These are phyloP conservation scores for Paralvinella palmiformis DNA, from an alignment of 1,140 invertebrate genomes.

Conservation along the genomic window DNA sequence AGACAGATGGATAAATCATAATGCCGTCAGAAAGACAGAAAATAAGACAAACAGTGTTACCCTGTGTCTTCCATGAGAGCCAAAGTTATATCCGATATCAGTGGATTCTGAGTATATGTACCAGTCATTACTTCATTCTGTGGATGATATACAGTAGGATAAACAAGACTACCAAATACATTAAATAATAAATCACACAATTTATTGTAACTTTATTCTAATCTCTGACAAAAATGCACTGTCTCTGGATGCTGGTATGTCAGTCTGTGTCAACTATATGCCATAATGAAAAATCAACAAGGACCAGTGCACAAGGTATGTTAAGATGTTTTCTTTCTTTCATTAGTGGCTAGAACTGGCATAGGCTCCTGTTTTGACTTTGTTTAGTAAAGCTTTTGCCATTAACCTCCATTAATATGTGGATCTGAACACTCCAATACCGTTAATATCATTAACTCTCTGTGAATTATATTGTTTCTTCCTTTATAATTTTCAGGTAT, in stretches of 20 bases:
- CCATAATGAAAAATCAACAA: no score
- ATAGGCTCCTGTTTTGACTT: no score
- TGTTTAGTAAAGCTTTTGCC: no score
- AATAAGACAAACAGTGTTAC: slow-evolving; percentile 31
- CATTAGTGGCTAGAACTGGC: no score
- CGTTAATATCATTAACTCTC: no score
- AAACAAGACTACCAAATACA: background rate
- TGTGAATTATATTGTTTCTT: no score
- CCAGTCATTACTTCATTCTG: slow-evolving; percentile 99
- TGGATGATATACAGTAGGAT: slow-evolving; percentile 27
- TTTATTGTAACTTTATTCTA: background rate
- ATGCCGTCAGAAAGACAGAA: background rate
- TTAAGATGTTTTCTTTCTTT: no score
- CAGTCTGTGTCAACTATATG: no score
- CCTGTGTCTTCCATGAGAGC: slow-evolving; percentile 98
- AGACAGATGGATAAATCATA: background rate
- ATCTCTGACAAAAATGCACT: background rate
- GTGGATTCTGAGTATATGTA: slow-evolving; percentile 96
- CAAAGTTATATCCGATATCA: slow-evolving; percentile 91
- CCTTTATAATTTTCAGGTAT: no score
- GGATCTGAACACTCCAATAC: no score
- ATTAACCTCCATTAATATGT: no score
- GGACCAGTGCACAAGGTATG: no score
- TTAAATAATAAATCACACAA: background rate
- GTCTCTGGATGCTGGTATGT: background rate